Evolutionary conservation across 1,140 invertebrate genomes (phyloP).

Genomic region (Yoshiicerus persimilis): DNA sequence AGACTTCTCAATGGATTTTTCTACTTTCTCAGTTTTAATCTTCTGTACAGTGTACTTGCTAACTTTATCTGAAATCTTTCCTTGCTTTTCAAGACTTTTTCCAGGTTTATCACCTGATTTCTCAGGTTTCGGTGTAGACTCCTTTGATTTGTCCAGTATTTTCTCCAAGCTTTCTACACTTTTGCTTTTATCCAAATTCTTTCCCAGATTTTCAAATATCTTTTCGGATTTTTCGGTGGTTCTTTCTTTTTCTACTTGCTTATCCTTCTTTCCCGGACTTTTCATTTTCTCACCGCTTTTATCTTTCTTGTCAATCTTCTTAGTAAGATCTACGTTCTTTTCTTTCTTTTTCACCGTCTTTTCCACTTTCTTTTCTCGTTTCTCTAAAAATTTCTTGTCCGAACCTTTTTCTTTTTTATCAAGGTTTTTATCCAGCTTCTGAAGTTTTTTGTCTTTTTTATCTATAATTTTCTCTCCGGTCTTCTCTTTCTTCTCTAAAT

Average conservation of each 20-base stretch:
- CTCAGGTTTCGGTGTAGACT: not conserved
- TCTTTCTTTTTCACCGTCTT: not conserved
- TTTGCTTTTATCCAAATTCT: not conserved
- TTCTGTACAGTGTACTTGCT: not conserved
- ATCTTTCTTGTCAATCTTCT: not conserved
- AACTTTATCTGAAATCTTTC: not conserved
- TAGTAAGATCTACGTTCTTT: not conserved
- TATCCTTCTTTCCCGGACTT: not conserved
- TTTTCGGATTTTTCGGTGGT: not conserved
- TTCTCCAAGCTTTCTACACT: not conserved
- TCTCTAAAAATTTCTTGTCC: not conserved
- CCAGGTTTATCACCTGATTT: not conserved
- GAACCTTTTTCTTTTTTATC: not conserved
- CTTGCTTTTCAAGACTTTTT: not conserved
- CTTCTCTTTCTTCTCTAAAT: not conserved
- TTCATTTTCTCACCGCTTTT: not conserved
- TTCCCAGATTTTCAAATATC: not conserved
- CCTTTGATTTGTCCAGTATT: not conserved
- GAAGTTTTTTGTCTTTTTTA: not conserved
- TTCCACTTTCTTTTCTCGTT: not conserved
- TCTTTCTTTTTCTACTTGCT: not conserved
- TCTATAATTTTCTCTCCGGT: not conserved
- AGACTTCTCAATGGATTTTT: too few relatives aligned
- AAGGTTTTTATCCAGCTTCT: not conserved
- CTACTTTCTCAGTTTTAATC: not conserved